phyloP scores from a whole-genome alignment of 2,888 invertebrate genomes.

The Oxycera nigricornis region DNA sequence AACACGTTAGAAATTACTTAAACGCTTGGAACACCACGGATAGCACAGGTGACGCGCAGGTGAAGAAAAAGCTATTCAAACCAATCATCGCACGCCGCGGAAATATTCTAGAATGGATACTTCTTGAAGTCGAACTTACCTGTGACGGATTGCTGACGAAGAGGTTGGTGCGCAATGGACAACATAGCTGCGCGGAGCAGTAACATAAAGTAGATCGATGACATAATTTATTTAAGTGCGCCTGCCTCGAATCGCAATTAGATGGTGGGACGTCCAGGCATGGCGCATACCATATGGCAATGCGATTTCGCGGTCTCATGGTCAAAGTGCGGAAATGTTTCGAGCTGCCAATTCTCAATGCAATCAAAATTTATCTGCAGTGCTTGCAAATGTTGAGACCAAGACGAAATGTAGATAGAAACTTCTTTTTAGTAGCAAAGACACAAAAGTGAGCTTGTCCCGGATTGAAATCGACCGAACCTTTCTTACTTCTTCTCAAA shows the following conservation, averaged over 20 bases:
- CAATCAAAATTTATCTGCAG: not conserved
- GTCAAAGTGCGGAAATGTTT: conserved; percentile 22
- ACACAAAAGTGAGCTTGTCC: no score
- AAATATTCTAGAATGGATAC: conserved; percentile 19
- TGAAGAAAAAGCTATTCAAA: conserved; percentile 20
- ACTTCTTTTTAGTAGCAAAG: not conserved
- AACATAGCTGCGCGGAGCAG: conserved; percentile 5
- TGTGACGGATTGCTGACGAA: not conserved
- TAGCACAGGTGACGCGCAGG: not conserved
- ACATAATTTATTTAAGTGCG: conserved; percentile 46
- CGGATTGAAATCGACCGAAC: no score
- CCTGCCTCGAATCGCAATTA: conserved; percentile 41
- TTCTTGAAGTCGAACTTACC: not conserved
- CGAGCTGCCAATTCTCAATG: conserved; percentile 4
- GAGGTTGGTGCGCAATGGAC: not conserved
- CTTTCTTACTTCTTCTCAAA: no score
- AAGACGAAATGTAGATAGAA: not conserved
- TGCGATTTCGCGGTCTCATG: conserved; percentile 17
- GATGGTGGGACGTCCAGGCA: not conserved
- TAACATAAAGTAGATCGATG: conserved; percentile 42
- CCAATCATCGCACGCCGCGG: conserved; percentile 2
- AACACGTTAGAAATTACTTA: conserved; percentile 39
- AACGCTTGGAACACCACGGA: not conserved
- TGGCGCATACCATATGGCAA: conserved; percentile 36
- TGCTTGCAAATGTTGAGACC: not conserved